Evolutionary conservation across 64 coral and sea anemone species (phyloP).

Genomic region (Montipora capricornis): DNA sequence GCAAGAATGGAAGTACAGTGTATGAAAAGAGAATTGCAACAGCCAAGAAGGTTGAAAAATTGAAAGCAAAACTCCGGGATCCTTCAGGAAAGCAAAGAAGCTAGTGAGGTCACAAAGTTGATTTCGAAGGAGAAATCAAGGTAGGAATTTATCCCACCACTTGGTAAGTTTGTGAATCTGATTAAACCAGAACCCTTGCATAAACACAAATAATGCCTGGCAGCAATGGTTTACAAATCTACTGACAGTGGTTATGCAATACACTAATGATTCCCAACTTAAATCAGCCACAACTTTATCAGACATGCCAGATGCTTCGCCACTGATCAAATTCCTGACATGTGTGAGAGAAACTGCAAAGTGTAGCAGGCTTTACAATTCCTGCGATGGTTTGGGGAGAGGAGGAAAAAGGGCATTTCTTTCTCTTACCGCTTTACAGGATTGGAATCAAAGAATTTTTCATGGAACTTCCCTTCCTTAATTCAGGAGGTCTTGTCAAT

Average conservation of each 20-base stretch:
- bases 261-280: slow-evolving; percentile 26
- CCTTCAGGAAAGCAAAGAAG: background rate
- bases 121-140: background rate
- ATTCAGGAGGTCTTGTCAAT: slow-evolving; percentile 37
- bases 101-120: background rate
- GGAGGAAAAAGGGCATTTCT: slow-evolving; percentile 52
- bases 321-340: slow-evolving; percentile 16
- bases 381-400: slow-evolving; percentile 68
- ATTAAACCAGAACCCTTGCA: slow-evolving; percentile 72
- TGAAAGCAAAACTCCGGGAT: background rate
- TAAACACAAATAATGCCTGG: slow-evolving; percentile 74
- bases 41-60: background rate
- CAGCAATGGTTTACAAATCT: slow-evolving; percentile 70
- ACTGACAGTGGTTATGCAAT: slow-evolving; percentile 38
- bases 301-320: slow-evolving; percentile 28
- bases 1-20: background rate
- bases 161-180: slow-evolving; percentile 61
- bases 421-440: slow-evolving; percentile 75
- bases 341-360: slow-evolving; percentile 43
- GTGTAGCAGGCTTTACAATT: slow-evolving; percentile 59
- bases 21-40: background rate
- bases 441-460: slow-evolving; percentile 68
- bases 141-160: slow-evolving; percentile 45
- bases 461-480: slow-evolving; percentile 62
- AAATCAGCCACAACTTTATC: slow-evolving; percentile 36